Evolutionary conservation across 2,888 invertebrate genomes (phyloP).

Genomic region (Mimumesa dahlbomi): DNA sequence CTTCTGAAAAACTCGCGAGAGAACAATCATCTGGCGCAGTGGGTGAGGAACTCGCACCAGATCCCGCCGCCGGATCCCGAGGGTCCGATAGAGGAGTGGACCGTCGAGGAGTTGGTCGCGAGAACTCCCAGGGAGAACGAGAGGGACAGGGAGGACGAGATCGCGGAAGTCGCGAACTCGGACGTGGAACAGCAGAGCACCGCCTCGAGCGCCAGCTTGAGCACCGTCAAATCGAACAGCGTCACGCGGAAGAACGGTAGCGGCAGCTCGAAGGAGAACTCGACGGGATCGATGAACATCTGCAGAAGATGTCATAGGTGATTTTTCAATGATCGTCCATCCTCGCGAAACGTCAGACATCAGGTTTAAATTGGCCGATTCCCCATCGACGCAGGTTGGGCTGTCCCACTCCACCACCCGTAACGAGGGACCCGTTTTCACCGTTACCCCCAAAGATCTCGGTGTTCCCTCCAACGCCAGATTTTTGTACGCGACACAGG

Average conservation of each 20-base stretch:
- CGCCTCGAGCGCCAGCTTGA: conserved; percentile 77
- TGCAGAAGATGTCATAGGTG: conserved; percentile 79
- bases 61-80: conserved; percentile 77
- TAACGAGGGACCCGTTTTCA: conserved; percentile 79
- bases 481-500: conserved; percentile 78
- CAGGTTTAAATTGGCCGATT: too few species aligned
- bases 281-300: conserved; percentile 74
- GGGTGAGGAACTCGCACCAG: conserved; percentile 78
- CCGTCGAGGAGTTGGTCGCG: conserved; percentile 75
- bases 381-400: conserved; percentile 71
- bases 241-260: conserved; percentile 73
- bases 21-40: conserved; percentile 74
- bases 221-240: conserved; percentile 77
- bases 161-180: conserved; percentile 67
- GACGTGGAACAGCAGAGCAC: conserved; percentile 77
- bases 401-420: conserved; percentile 75
- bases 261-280: conserved; percentile 69
- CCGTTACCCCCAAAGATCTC: conserved; percentile 86
- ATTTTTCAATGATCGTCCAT: too few species aligned
- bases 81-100: conserved; percentile 76
- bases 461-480: conserved; percentile 89
- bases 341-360: too few species aligned
- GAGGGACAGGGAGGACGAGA: conserved; percentile 66
- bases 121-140: conserved; percentile 70
- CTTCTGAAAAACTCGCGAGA: conserved; percentile 59